A percentile compares a stretch with the other conserved stretches of the same genome.
Evolutionary conservation across 2,888 invertebrate genomes (phyloP).

Genomic region (Argyresthia albistria): DNA sequence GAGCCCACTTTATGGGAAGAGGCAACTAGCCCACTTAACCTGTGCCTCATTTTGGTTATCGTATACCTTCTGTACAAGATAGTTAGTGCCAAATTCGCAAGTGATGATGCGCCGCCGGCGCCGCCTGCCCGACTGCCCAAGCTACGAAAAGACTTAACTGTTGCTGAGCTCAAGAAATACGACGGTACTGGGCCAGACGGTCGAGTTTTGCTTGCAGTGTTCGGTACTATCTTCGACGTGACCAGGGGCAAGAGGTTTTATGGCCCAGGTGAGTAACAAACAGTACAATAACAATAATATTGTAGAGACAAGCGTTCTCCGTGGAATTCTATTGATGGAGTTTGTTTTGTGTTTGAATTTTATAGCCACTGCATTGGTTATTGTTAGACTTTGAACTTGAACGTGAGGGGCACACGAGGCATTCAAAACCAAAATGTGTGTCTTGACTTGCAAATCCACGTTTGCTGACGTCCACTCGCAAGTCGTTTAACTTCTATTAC

Average conservation of each 20-base stretch:
- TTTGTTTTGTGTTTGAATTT: no score
- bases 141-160: constrained; percentile 89
- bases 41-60: constrained; percentile 47
- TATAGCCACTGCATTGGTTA: no score
- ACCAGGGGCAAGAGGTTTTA: constrained; percentile 92
- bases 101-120: constrained; percentile 37
- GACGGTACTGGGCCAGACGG: constrained; percentile 89
- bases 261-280: constrained; percentile 85
- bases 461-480: no score
- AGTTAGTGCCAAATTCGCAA: constrained; percentile 59
- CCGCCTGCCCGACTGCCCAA: constrained; percentile 79
- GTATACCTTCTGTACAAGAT: constrained; percentile 76
- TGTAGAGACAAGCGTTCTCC: no score
- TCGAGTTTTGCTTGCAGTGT: constrained; percentile 91
- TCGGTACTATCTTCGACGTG: constrained; percentile 95
- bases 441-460: no score
- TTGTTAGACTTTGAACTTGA: no score
- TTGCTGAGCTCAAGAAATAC: constrained; percentile 87
- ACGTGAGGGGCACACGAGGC: no score
- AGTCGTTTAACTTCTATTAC: no score
- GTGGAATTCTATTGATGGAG: no score
- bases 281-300: background rate
- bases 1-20: constrained; percentile 48
- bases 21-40: constrained; percentile 52
- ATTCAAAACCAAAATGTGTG: no score